These are phyloP conservation scores for Schrankia costaestrigalis DNA, from an alignment of 2,888 invertebrate species.

Conservation along the genomic window DNA sequence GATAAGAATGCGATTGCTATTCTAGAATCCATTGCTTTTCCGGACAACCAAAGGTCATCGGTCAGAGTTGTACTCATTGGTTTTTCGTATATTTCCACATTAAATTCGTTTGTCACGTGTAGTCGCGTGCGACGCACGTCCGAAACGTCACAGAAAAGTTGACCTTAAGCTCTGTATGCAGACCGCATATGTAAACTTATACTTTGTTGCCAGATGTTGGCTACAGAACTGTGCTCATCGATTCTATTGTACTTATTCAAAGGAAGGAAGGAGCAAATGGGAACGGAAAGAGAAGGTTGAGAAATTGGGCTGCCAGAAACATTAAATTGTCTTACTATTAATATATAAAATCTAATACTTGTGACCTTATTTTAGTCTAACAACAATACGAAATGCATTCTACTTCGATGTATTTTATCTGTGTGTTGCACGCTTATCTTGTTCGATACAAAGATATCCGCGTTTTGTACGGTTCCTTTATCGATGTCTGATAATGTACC, in stretches of 20 bases:
- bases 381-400: slow-evolving; percentile 11
- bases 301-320: too few species aligned
- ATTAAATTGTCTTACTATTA: not conserved
- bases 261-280: not conserved
- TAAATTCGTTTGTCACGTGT: too few species aligned
- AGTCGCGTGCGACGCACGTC: too few species aligned
- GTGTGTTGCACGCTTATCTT: slow-evolving; percentile 34
- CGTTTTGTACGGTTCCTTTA: slow-evolving; percentile 47
- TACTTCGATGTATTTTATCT: slow-evolving; percentile 15
- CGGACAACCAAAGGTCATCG: too few species aligned
- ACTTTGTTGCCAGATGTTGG: not conserved
- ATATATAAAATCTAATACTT: slow-evolving; percentile 12
- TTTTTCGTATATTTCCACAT: too few species aligned
- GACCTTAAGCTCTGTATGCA: too few species aligned
- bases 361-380: slow-evolving; percentile 17
- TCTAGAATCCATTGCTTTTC: too few species aligned
- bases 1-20: too few species aligned
- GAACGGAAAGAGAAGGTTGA: too few species aligned
- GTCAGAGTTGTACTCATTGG: too few species aligned
- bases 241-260: not conserved
- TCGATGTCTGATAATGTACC: slow-evolving; percentile 44
- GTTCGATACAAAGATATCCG: slow-evolving; percentile 39
- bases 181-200: not conserved
- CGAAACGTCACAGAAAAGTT: too few species aligned
- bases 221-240: too few species aligned